Percentiles rank a stretch among this genome's conserved stretches.
Conservation (phyloP, 2,797 vertebrate genomes). For the Notoglanidium macrostoma region DNA sequence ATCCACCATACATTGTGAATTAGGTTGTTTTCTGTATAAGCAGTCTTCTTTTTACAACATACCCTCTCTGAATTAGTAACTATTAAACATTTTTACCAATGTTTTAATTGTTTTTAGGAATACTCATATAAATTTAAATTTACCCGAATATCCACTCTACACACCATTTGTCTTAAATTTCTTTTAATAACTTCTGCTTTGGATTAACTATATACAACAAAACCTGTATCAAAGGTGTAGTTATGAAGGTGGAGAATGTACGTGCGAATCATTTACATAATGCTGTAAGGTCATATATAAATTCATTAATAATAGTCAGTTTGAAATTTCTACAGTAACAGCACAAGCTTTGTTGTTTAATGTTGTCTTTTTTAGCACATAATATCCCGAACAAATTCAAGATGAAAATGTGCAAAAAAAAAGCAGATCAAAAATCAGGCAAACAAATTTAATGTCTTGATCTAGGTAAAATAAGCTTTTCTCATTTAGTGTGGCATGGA, state of each 20-base stretch:
- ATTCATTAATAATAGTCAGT: not conserved
- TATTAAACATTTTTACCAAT: not conserved
- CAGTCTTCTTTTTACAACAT: not conserved
- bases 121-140: not conserved
- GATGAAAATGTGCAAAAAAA: not conserved
- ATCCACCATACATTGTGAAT: not conserved
- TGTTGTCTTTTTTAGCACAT: not conserved
- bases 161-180: not conserved
- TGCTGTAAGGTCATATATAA: not conserved
- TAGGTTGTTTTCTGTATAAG: not conserved
- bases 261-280: not conserved
- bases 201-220: not conserved
- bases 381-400: not conserved
- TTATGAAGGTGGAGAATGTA: not conserved
- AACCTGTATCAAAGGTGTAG: not conserved
- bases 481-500: constrained; percentile 3
- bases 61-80: not conserved
- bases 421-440: not conserved
- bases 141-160: not conserved
- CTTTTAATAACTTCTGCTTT: not conserved
- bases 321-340: not conserved
- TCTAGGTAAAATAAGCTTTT: not conserved
- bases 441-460: not conserved
- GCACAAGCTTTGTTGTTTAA: not conserved
- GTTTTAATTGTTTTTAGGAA: not conserved